A percentile compares a stretch with the other conserved stretches of the same genome.
Evolutionary conservation across 2,888 invertebrate genomes (phyloP).

Genomic region (Caenorhabditis imperialis): DNA sequence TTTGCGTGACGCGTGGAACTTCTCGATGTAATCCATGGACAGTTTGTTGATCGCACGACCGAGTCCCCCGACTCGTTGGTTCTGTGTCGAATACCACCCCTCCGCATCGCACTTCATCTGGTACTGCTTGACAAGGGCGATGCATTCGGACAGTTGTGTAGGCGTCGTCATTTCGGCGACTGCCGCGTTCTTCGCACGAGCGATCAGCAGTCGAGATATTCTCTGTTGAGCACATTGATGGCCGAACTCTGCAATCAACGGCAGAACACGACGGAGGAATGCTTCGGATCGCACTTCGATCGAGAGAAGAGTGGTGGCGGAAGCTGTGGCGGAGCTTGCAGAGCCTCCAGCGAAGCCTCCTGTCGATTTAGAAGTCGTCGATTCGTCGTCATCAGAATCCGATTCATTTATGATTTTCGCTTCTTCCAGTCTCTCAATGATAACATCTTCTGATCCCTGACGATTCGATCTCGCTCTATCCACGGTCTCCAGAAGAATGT

Average conservation of each 20-base stretch:
- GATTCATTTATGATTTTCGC: conserved; percentile 29
- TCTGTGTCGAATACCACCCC: conserved; percentile 60
- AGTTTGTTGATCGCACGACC: conserved; percentile 43
- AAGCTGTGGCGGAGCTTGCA: conserved; percentile 25
- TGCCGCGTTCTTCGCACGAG: conserved; percentile 62
- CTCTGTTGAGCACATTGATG: conserved; percentile 91
- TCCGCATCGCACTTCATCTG: conserved; percentile 41
- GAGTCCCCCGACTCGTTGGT: conserved; percentile 31
- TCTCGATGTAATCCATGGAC: conserved; percentile 90
- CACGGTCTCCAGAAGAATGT: conserved; percentile 55
- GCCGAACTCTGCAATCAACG: conserved; percentile 84
- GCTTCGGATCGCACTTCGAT: conserved; percentile 49
- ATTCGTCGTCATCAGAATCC: conserved; percentile 37
- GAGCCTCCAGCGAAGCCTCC: conserved; percentile 30
- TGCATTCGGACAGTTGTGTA: conserved; percentile 49
- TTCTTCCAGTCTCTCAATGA: conserved; percentile 28
- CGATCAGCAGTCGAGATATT: conserved; percentile 84
- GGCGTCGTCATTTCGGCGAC: conserved; percentile 51
- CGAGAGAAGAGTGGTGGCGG: conserved; percentile 47
- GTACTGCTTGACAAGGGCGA: conserved; percentile 46
- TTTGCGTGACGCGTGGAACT: conserved; percentile 91
- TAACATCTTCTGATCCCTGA: conserved; percentile 29
- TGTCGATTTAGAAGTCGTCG: conserved; percentile 7
- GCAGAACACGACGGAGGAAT: conserved; percentile 44
- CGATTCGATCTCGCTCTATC: conserved; percentile 46